These are phyloP conservation scores for Heliopora coerulea DNA, from an alignment of 92 coral and sea anemone species.

Conservation along the genomic window DNA sequence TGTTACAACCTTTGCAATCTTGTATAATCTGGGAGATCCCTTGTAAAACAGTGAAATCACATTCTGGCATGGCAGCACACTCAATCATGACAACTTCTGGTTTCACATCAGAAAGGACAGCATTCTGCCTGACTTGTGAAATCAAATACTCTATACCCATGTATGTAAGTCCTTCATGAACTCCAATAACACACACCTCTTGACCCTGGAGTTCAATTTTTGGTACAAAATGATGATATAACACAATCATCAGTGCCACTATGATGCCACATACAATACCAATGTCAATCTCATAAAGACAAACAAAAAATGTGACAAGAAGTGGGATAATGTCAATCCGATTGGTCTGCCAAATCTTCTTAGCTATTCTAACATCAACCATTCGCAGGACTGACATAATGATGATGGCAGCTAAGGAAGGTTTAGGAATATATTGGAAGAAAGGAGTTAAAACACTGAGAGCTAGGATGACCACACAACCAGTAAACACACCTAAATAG, in stretches of 20 bases:
- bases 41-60: conserved; percentile 38
- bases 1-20: conserved; percentile 18
- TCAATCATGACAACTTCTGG: conserved; percentile 11
- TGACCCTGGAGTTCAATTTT: conserved; percentile 39
- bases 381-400: conserved; percentile 87
- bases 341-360: conserved; percentile 79
- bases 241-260: conserved; percentile 69
- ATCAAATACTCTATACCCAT: conserved; percentile 78
- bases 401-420: conserved; percentile 90
- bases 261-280: conserved; percentile 82
- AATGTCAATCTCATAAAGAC: conserved; percentile 87
- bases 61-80: conserved; percentile 22
- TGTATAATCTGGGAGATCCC: conserved; percentile 1
- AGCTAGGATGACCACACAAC: conserved; percentile 86
- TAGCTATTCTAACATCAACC: conserved; percentile 79
- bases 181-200: conserved; percentile 50
- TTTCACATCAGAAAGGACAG: not conserved
- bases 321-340: conserved; percentile 80
- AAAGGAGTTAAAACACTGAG: conserved; percentile 86
- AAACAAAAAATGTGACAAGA: conserved; percentile 81
- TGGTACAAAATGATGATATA: conserved; percentile 81
- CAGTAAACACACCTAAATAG: conserved; percentile 80
- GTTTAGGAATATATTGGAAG: conserved; percentile 93
- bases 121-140: conserved; percentile 47
- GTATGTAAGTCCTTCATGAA: conserved; percentile 72